These are phyloP conservation scores for Plutella xylostella DNA, from an alignment of 2,888 invertebrate species.

Conservation along the genomic window DNA sequence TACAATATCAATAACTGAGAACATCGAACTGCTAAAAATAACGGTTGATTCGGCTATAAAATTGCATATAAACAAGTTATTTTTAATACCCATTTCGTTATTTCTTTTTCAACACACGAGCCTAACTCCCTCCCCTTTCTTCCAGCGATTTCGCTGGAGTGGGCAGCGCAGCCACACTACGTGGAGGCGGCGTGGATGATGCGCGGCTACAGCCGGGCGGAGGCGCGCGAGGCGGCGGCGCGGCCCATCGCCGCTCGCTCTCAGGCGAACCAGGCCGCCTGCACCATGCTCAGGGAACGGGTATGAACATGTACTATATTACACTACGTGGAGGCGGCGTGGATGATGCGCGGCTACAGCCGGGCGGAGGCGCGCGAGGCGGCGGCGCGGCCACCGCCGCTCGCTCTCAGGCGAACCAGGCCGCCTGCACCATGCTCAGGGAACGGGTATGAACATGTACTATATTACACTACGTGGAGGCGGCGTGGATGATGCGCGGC, in stretches of 20 bases:
- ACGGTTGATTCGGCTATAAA: too few species aligned
- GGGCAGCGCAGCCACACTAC: slow-evolving; percentile 71
- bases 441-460: slow-evolving; percentile 61
- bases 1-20: too few species aligned
- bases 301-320: too few species aligned
- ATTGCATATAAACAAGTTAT: too few species aligned
- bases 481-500: slow-evolving; percentile 90
- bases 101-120: too few species aligned
- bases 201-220: slow-evolving; percentile 73
- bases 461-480: slow-evolving; percentile 79
- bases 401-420: too few species aligned
- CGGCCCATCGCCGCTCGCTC: slow-evolving; percentile 42
- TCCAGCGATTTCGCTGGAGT: slow-evolving; percentile 70
- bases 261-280: slow-evolving; percentile 64
- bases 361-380: slow-evolving; percentile 63
- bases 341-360: slow-evolving; percentile 83
- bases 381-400: slow-evolving; percentile 22
- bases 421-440: slow-evolving; percentile 59
- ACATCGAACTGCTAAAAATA: too few species aligned
- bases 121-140: too few species aligned
- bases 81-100: too few species aligned
- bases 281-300: slow-evolving; percentile 63
- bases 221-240: slow-evolving; percentile 48
- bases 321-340: slow-evolving; percentile 84
- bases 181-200: slow-evolving; percentile 91